Evolutionary conservation across 2,113 vertebrate genomes (phyloP), one percentile per base, ranked within the genome.

Genomic region (Circaetus gallicus): DNA sequence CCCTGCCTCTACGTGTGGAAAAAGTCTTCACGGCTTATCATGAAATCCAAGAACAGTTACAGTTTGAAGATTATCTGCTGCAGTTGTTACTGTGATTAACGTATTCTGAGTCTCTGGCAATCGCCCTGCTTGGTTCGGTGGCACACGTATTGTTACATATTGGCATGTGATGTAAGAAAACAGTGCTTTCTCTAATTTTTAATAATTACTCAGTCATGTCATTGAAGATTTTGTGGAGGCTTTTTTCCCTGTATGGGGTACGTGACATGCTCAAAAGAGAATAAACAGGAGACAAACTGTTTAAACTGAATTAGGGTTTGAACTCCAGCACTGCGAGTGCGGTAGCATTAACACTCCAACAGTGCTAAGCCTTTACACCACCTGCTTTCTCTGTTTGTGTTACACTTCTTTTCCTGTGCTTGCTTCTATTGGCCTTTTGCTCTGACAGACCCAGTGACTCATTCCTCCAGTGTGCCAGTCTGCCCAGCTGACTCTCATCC

Each of bases 351-450:
- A 73, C 97, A 97, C 96, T 94, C 73, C 28, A 42, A 32, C n/a
- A 91, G 91, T 70, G 92, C 92, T 97, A 97, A 98, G 95, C 95
- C 92, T 90, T 96, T 94, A 76, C 73, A 87, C 56, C 88, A 91
- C 84, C 88, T 96, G 92, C 86, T 97, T 96, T 93, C 95, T n/a
- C 47, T 88, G 21, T 96, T 95, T 90, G 71, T 87, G n/a, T 94
- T 97, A 45, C 90, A 66, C 50, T 73, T 80, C 76, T 95, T 97
- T 97, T 95, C 82, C 86, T 89, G 16, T 52, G 34, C 79, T 92
- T 90, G 50, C 73, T 94, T 89, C 88, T 61, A 67, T 26, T 94
- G 93, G 80, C 73, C 56, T 82, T 96, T 83, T 36, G 2, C 52
- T 94, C 72, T 96, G 89, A 82, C 92, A 92, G 92, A 71, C 55